Evolutionary conservation across 2,113 vertebrate genomes (phyloP), one percentile per base, ranked within the genome.

Genomic region (Corynorhinus townsendii): DNA sequence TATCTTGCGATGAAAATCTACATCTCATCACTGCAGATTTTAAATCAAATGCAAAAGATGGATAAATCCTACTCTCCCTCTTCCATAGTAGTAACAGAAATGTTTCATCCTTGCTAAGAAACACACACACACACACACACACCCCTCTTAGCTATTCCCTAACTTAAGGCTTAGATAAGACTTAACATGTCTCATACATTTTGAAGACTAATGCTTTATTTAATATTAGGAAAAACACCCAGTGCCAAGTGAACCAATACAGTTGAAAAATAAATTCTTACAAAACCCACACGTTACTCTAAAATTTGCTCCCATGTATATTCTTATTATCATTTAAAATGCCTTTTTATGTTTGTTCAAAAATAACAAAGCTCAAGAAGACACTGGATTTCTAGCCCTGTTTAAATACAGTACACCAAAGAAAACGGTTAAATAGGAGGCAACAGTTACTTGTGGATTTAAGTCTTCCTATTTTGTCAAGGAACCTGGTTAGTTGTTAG

Each of bases 291-390:
- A 26, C 2, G 30, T 88, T 75, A 75, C 40, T 85, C 73, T 73
- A 81, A 86, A 86, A 56, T 80, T 19, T 82, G 22, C 80, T 91
- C 43, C 72, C 79, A 28, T 4, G 72, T 72, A 76, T 86, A 91
- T 43, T 71, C 84, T 85, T 69, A 89, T 54, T 71, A 72, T 40
- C 81, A 82, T 47, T 93, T 76, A 72, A 87, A 94, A 83, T 90
- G 47, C 7, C 22, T 66, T 94, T 94, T 91, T 90, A 40, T 40
- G 75, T 72, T 82, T 83, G n/a, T 73, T 96, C 71, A 90, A 49
- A 80, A 96, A 83, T 38, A 88, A 89, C 56, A 89, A 72, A 81
- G 38, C 45, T 64, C 81, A 85, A 62, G 62, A 22, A 72, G 62
- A 89, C 81, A 6, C 19, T 71, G 54, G 38, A 66, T 68, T 83